Base-by-base conservation (phyloP, 2,113 vertebrate species). In the Fregetta grallaria region DNA sequence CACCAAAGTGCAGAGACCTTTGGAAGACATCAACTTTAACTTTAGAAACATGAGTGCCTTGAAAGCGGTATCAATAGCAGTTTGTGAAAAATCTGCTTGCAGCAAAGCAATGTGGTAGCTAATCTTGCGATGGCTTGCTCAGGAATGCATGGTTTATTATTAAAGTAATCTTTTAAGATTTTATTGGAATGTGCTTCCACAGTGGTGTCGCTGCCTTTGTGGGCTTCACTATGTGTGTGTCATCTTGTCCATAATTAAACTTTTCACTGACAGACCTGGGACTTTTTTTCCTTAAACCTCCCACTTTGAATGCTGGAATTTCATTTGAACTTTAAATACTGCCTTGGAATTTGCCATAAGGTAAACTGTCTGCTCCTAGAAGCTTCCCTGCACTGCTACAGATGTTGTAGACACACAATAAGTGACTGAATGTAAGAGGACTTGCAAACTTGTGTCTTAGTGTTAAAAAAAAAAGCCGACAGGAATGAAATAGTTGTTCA, bases 81-180 rank as follows among this genome's bases (percentile, higher is more conserved):
- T 79, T 95, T 73, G 49, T 89, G 81, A 93, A 97, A 94, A 91
- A 95, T 92, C 79, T 92, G 84, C 94, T 97, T 95, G 82, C 94
- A 98, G 96, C 68, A 72, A 90, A 92, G 94, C 90, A 97, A 47
- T 93, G 90, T 84, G 94, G 96, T 97, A 95, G 96, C 97, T 98
- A 97, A 97, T 98, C 98, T 92, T 97, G 94, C 66, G 12, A 98
- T 92, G 94, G 96, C 96, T 98, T 98, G 97, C 97, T 97, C 91
- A 98, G 97, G 98, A 98, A 98, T 98, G 98, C 92, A 94, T 95
- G 67, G 97, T 98, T 98, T 98, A 98, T 98, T 98, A 97, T 97
- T 97, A 97, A 98, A 98, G 95, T 97, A 98, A 98, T 97, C 96
- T 98, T 98, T 97, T 96, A 97, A 98, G 97, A 97, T 98, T 98